Evolutionary conservation across 2,113 vertebrate species (phyloP).

Genomic region (Sinosuthora webbiana): DNA sequence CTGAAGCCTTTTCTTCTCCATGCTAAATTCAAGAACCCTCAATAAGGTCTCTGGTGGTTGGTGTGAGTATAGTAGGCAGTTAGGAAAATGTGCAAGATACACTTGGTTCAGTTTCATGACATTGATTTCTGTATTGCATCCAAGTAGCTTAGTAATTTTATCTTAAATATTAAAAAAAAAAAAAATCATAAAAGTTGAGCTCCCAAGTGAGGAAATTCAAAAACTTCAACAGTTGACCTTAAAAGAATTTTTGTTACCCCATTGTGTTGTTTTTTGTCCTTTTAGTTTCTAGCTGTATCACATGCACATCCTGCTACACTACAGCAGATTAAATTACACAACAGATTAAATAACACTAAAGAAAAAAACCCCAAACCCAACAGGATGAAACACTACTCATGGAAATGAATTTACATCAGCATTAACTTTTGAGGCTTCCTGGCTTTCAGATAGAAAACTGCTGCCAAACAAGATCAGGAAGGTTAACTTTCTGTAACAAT

Average conservation of each 20-base stretch:
- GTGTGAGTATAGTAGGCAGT: neutral
- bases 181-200: neutral
- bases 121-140: neutral
- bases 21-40: neutral
- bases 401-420: neutral
- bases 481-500: neutral
- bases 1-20: neutral
- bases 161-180: neutral
- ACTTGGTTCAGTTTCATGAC: neutral
- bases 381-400: neutral
- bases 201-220: neutral
- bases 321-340: neutral
- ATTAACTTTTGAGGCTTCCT: neutral
- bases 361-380: neutral
- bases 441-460: neutral
- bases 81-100: neutral
- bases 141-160: neutral
- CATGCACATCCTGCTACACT: neutral
- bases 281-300: neutral
- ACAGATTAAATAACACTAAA: neutral
- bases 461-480: neutral
- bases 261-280: neutral
- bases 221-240: neutral
- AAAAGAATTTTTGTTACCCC: neutral
- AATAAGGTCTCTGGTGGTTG: neutral